Conservation (phyloP, 1,140 invertebrate species). For the Wiebesia pumilae region DNA sequence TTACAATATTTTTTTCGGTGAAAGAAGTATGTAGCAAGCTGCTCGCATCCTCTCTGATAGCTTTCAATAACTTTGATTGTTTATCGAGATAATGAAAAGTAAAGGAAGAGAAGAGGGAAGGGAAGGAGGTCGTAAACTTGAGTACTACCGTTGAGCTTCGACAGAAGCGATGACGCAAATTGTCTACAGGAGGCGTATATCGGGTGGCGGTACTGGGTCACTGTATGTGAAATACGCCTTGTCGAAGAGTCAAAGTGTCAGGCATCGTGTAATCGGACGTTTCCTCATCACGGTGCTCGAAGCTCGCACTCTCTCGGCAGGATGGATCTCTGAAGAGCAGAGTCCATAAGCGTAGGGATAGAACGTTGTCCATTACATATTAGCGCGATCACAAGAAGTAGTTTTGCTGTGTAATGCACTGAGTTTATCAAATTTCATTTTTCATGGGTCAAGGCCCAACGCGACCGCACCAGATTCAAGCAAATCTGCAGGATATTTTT, state of each 20-base stretch:
- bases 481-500: too few species aligned
- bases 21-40: too few species aligned
- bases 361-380: constrained; percentile 67
- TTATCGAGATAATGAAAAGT: not conserved
- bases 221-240: not conserved
- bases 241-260: not conserved
- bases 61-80: too few species aligned
- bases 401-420: too few species aligned
- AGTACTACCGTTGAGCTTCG: too few species aligned
- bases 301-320: constrained; percentile 41
- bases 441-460: too few species aligned
- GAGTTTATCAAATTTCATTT: too few species aligned
- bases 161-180: not conserved
- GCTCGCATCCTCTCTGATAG: too few species aligned
- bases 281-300: constrained; percentile 67
- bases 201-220: not conserved
- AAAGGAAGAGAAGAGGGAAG: not conserved
- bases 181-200: not conserved
- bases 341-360: constrained; percentile 55
- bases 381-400: too few species aligned
- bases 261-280: constrained; percentile 63
- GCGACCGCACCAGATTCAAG: too few species aligned
- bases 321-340: not conserved
- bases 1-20: too few species aligned
- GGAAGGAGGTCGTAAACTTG: not conserved